Evolutionary conservation across 2,797 vertebrate genomes (phyloP).

Genomic region (Betta splendens): DNA sequence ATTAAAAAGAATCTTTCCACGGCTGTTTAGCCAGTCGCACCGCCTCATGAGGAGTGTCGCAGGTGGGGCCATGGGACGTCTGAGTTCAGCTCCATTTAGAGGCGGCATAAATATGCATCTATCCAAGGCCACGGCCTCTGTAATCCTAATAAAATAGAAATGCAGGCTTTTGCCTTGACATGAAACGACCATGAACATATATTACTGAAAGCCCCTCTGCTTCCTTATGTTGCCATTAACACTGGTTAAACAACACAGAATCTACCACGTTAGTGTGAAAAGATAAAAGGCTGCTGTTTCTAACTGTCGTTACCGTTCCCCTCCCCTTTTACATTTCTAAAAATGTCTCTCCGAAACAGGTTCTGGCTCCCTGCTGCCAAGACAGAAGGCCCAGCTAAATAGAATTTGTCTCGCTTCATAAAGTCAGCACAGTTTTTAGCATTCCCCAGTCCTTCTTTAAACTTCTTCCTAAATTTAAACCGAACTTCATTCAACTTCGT

Average conservation of each 20-base stretch:
- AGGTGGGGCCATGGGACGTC: constrained; percentile 29
- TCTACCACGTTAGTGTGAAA: not conserved
- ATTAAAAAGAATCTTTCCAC: constrained; percentile 68
- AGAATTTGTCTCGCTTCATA: constrained; percentile 54
- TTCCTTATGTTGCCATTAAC: constrained; percentile 9
- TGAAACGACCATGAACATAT: constrained; percentile 17
- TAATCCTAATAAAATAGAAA: constrained; percentile 24
- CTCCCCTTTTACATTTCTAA: constrained; percentile 36
- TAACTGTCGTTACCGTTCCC: constrained; percentile 21
- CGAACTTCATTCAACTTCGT: constrained; percentile 37
- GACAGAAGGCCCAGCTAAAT: constrained; percentile 62
- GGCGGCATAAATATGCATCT: constrained; percentile 51
- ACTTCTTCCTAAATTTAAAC: constrained; percentile 36
- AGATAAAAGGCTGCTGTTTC: constrained; percentile 8
- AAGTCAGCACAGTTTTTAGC: constrained; percentile 42
- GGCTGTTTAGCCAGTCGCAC: constrained; percentile 65
- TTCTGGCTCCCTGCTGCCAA: constrained; percentile 61
- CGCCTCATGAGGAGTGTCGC: constrained; percentile 47
- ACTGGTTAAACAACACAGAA: not conserved
- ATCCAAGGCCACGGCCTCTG: constrained; percentile 13
- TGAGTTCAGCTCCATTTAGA: constrained; percentile 42
- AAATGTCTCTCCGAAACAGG: constrained; percentile 50
- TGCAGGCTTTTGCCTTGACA: constrained; percentile 17
- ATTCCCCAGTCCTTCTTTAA: too few relatives aligned
- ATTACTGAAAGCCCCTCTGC: not conserved